phyloP scores from a whole-genome alignment of 2,113 vertebrate species.

The Leuciscus idus region DNA sequence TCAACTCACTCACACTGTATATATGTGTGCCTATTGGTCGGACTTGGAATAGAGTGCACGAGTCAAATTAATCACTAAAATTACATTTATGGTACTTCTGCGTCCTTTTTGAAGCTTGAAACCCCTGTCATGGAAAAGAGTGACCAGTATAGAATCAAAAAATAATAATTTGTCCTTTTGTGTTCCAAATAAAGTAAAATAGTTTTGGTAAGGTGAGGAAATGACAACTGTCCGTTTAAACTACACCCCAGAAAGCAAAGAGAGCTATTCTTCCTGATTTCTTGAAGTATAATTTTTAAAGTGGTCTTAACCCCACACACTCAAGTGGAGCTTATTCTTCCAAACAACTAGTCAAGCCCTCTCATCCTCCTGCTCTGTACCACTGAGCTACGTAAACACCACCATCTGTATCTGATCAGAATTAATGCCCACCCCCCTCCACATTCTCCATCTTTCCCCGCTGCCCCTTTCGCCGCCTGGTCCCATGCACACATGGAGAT shows the following conservation, averaged over 20 bases:
- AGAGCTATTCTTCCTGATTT: not conserved
- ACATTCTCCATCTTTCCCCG: not conserved
- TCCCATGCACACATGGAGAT: constrained; percentile 38
- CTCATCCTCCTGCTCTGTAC: constrained; percentile 55
- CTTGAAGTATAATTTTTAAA: constrained; percentile 8
- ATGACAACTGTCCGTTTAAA: not conserved
- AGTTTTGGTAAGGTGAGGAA: not conserved
- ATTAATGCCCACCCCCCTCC: constrained; percentile 43
- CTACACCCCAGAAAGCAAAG: not conserved
- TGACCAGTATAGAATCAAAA: not conserved
- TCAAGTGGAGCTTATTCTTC: constrained; percentile 50
- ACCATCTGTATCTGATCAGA: constrained; percentile 63
- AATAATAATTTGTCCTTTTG: not conserved
- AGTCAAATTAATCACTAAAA: not conserved
- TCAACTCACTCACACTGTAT: not conserved
- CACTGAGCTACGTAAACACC: constrained; percentile 57
- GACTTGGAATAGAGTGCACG: not conserved
- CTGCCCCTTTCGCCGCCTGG: constrained; percentile 29
- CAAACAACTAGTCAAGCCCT: constrained; percentile 54
- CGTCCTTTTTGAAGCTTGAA: not conserved
- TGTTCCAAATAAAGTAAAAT: not conserved
- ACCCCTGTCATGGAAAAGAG: not conserved
- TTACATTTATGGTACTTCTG: not conserved
- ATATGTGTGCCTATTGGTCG: too few relatives aligned
- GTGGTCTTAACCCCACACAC: constrained; percentile 39